A percentile compares a stretch with the other conserved stretches of the same genome.
Evolutionary conservation across 2,113 vertebrate species (phyloP).

Genomic region (Bufo bufo): DNA sequence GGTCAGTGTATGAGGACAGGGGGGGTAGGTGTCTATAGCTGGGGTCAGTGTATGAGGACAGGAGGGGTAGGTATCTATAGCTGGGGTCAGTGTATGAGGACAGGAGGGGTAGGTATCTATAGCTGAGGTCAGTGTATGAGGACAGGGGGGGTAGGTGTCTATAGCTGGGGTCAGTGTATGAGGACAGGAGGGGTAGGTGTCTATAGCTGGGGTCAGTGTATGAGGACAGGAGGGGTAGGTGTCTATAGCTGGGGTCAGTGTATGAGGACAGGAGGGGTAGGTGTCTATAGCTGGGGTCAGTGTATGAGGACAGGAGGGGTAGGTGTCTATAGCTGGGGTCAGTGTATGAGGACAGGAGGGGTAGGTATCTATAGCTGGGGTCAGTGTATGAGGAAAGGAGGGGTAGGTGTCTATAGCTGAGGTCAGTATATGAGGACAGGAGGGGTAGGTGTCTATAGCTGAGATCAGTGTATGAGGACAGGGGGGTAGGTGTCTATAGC

Average conservation of each 20-base stretch:
- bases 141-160: too few species aligned
- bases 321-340: neutral
- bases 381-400: neutral
- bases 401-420: neutral
- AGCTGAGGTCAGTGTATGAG: too few species aligned
- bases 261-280: too few species aligned
- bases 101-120: too few species aligned
- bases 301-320: neutral
- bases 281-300: too few species aligned
- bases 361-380: neutral
- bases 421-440: neutral
- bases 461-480: too few species aligned
- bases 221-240: neutral
- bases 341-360: neutral
- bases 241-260: too few species aligned
- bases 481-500: too few species aligned
- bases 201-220: neutral
- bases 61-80: too few species aligned
- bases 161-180: neutral
- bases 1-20: conserved; percentile 66
- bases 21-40: neutral
- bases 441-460: too few species aligned
- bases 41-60: too few species aligned
- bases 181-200: neutral
- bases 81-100: too few species aligned